These are phyloP conservation scores for Puffinus mauretanicus DNA, from an alignment of 2,113 vertebrate species.

Conservation along the genomic window DNA sequence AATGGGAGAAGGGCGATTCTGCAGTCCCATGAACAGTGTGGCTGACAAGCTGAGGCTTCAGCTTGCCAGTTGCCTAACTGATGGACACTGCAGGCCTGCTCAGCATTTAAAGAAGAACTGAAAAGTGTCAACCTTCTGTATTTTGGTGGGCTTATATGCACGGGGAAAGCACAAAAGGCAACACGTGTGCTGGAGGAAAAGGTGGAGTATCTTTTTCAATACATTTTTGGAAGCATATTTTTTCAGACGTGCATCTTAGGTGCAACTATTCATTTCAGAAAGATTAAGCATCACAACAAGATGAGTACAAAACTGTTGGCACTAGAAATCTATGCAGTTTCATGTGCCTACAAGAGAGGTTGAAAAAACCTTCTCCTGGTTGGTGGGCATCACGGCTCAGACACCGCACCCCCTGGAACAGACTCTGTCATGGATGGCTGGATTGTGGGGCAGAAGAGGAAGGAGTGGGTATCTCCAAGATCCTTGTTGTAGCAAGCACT, in stretches of 20 bases:
- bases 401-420: neutral
- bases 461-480: neutral
- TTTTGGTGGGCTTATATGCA: neutral
- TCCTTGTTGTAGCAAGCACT: neutral
- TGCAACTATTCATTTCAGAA: neutral
- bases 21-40: accelerated
- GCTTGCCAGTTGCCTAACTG: neutral
- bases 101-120: neutral
- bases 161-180: neutral
- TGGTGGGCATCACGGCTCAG: neutral
- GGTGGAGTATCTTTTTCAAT: neutral
- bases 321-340: neutral
- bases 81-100: neutral
- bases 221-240: neutral
- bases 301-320: neutral
- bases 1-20: neutral
- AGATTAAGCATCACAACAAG: neutral
- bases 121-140: neutral
- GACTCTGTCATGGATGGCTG: neutral
- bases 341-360: neutral
- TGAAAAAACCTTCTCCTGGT: neutral
- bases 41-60: neutral
- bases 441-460: neutral
- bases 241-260: neutral
- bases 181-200: neutral